phyloP scores from a whole-genome alignment of 2,797 vertebrate genomes.

The Psittacula echo region DNA sequence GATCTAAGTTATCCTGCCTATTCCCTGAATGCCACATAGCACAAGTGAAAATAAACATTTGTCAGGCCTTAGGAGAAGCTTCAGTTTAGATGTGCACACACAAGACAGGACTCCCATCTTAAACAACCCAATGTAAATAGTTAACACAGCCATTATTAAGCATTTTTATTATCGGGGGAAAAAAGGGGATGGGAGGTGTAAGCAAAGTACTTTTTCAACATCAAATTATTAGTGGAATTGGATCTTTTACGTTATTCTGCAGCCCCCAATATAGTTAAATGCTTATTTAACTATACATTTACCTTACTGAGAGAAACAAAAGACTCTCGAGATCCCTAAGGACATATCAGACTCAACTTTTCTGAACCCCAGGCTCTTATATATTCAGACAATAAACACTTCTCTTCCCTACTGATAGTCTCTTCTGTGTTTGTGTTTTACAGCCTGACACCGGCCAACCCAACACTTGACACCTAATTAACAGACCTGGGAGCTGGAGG shows the following conservation, averaged over 20 bases:
- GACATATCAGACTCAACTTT: conserved; percentile 1
- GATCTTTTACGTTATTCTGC: not conserved
- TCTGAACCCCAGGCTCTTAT: conserved; percentile 19
- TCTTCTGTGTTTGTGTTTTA: conserved; percentile 64
- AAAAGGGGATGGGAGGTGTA: not conserved
- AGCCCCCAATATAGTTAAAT: not conserved
- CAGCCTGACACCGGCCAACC: conserved; percentile 60
- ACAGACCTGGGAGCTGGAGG: conserved; percentile 63
- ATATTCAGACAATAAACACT: conserved; percentile 67
- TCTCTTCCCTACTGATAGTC: conserved; percentile 43
- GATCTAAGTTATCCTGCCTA: conserved; percentile 1
- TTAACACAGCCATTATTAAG: not conserved
- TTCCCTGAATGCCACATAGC: not conserved
- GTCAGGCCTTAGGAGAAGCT: not conserved
- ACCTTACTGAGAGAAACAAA: not conserved
- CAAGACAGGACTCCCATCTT: not conserved
- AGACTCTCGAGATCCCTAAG: not conserved
- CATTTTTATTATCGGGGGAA: not conserved
- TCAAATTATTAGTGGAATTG: not conserved
- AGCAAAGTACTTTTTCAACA: not conserved
- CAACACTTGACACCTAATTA: conserved; percentile 76
- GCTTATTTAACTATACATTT: not conserved
- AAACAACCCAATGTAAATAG: not conserved
- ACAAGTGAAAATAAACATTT: conserved; percentile 1
- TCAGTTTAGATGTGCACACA: not conserved